Conservation (phyloP, 2,888 invertebrate species). For the Hydropsyche betteni region DNA sequence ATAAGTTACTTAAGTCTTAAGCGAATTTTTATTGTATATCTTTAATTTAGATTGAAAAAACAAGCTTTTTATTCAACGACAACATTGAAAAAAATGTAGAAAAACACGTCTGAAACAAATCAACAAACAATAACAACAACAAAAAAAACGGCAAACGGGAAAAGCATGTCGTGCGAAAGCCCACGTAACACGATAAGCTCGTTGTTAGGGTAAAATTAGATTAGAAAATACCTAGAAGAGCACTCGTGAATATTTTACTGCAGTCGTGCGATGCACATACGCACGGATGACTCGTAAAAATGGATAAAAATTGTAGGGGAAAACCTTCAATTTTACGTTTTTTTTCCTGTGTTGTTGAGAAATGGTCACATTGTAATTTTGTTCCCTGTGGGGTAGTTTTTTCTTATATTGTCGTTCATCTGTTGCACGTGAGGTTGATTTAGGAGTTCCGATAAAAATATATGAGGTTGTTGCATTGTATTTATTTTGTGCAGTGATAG, state of each 20-base stretch:
- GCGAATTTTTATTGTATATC: too few relatives aligned
- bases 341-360: too few relatives aligned
- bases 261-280: neutral
- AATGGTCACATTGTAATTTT: too few relatives aligned
- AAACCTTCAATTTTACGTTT: too few relatives aligned
- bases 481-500: too few relatives aligned
- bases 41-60: neutral
- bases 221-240: neutral
- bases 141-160: neutral
- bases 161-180: slow-evolving; percentile 21
- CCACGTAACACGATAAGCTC: slow-evolving; percentile 28
- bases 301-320: neutral
- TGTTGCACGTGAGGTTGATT: too few relatives aligned
- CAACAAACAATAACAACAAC: neutral
- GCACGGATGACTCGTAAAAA: slow-evolving; percentile 4
- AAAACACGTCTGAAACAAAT: neutral
- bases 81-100: neutral
- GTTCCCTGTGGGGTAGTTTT: too few relatives aligned
- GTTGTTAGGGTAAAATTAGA: slow-evolving; percentile 11
- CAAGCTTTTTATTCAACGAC: neutral
- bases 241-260: slow-evolving; percentile 24
- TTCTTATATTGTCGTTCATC: too few relatives aligned
- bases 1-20: too few relatives aligned
- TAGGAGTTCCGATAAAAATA: too few relatives aligned
- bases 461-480: too few relatives aligned